A percentile compares a stretch with the other conserved stretches of the same genome.
Evolutionary conservation across 2,113 vertebrate species (phyloP).

Genomic region (Condylura cristata): DNA sequence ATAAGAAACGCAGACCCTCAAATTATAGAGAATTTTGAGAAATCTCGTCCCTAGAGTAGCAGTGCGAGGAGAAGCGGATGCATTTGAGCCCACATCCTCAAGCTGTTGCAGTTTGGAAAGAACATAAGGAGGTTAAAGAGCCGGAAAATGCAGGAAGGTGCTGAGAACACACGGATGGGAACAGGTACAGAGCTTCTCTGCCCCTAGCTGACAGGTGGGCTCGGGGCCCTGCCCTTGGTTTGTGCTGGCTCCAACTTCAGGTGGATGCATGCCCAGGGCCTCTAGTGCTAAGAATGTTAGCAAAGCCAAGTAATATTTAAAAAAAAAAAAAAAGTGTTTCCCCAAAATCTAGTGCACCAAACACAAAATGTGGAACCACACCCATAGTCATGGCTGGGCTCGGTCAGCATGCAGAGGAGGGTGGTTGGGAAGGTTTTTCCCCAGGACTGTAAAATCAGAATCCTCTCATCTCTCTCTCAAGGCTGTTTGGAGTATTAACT

Average conservation of each 20-base stretch:
- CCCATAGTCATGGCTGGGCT: background rate
- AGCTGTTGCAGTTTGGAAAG: background rate
- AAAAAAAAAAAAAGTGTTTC: background rate
- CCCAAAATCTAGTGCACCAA: background rate
- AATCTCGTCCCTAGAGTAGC: background rate
- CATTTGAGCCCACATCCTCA: background rate
- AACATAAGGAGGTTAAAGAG: background rate
- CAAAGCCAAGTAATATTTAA: too few relatives aligned
- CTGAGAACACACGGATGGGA: background rate
- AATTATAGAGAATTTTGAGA: background rate
- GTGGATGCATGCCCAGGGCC: background rate
- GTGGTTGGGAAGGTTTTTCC: background rate
- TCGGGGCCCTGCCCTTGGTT: background rate
- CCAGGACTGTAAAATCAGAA: background rate
- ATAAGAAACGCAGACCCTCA: background rate
- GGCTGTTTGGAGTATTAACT: background rate
- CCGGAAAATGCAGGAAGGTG: background rate
- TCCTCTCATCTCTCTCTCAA: background rate
- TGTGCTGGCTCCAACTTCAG: background rate
- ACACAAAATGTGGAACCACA: background rate
- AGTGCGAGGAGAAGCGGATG: background rate
- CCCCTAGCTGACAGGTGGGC: rapidly evolving
- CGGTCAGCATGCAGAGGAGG: background rate
- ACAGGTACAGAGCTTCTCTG: background rate
- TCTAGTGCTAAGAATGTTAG: background rate